Base-by-base conservation (phyloP, 2,888 invertebrate species). In the Psylliodes chrysocephalus region DNA sequence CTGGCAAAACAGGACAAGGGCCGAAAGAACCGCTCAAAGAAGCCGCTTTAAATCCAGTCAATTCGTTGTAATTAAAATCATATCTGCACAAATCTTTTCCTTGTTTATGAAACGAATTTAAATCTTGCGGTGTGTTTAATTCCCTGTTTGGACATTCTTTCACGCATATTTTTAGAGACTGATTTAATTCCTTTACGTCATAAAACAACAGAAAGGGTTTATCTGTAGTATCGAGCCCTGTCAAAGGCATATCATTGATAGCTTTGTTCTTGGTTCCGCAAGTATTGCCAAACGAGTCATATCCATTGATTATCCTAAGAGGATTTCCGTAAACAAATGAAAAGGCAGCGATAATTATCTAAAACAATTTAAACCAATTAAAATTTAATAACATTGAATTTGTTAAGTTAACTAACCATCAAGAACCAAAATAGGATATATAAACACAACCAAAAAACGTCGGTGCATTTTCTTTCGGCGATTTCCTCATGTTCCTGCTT, bases 211-310 rank as follows among this genome's bases (percentile, higher is more conserved):
- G 84, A 78, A 89, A 88, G 72, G 90, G 91, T 77, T 91, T 92
- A 70, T 93, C 89, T 19, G 87, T 85, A 38, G 93, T 94, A 78
- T 92, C 91, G 74, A 90, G 86, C 8, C 96, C 96, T 17, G 95
- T 92, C 49, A 92, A 81, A 2, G 91, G 88, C 76, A 91, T 86
- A 70, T 90, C 88, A 6, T 89, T 88, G 66, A 93, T 88, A 70
- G 88, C 89, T 71, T 89, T 90, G 81, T 96, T 96, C 70, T 84
- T 85, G 18, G 92, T 90, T 12, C 96, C 96, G 82, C 97, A 98
- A 28, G 95, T 95, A 80, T 97, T 96, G 6, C 96, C 96, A 84
- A 94, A 96, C 60, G 94, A 95, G 81, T 96, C 96, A 82, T 93
- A 95, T 14, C 96, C 96, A 85, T 95, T 94, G 66, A 95, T 90